Percentiles rank a stretch among this genome's conserved stretches.
Conservation (phyloP, 1,140 invertebrate species). For the Drosophila kohkoa region DNA sequence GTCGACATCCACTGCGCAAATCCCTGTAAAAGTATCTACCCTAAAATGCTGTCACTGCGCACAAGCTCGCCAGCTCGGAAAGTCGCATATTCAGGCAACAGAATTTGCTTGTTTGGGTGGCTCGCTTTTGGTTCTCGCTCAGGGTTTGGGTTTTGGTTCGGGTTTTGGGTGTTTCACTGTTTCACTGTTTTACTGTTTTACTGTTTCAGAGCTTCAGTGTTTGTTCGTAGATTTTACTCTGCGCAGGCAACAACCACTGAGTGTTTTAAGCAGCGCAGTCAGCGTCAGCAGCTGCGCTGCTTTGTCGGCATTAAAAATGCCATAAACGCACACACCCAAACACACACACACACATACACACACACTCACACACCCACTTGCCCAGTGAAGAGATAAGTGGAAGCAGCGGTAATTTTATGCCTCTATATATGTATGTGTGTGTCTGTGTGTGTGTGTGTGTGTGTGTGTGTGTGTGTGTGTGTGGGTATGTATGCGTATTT, state of each 20-base stretch:
- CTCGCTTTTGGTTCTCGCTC: slow-evolving; percentile 3
- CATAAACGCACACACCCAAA: slow-evolving; percentile 61
- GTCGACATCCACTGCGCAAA: slow-evolving; percentile 77
- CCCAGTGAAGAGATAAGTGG: slow-evolving; percentile 47
- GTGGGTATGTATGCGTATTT: slow-evolving; percentile 27
- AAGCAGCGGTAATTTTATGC: slow-evolving; percentile 53
- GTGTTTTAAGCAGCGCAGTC: slow-evolving; percentile 38
- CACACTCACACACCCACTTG: slow-evolving; percentile 10
- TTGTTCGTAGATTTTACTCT: slow-evolving; percentile 34
- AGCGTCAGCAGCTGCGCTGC: slow-evolving; percentile 43
- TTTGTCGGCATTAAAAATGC: slow-evolving; percentile 72
- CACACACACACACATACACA: slow-evolving; percentile 39
- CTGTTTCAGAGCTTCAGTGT: slow-evolving; percentile 37
- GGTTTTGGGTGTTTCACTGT: slow-evolving; percentile 6
- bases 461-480: too few species aligned
- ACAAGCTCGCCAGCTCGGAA: slow-evolving; percentile 61
- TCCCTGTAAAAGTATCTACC: slow-evolving; percentile 84
- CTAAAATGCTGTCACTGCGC: slow-evolving; percentile 83
- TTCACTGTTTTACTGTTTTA: slow-evolving; percentile 36
- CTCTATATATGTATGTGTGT: slow-evolving; percentile 25
- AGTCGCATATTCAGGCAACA: slow-evolving; percentile 37
- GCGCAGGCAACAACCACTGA: slow-evolving; percentile 40
- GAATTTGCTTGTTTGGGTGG: slow-evolving; percentile 50
- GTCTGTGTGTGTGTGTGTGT: slow-evolving; percentile 22
- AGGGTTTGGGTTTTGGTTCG: slow-evolving; percentile 28